Evolutionary conservation across 2,797 vertebrate species (phyloP), one percentile per base, ranked within the genome.

Genomic region (Meda fulgida): DNA sequence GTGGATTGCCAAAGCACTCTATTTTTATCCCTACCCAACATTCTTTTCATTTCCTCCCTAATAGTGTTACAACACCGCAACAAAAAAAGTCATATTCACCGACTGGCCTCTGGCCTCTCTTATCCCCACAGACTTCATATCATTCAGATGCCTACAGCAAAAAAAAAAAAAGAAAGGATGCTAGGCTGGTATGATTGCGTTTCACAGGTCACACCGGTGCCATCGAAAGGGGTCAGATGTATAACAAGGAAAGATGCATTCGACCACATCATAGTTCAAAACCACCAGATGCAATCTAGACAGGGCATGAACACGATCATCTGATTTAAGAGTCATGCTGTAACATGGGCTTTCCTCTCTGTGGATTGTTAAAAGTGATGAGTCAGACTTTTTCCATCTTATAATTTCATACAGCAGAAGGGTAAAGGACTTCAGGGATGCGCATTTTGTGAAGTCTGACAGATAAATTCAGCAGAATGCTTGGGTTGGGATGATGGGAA

Each of bases 11-110:
- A 90, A 91, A 90, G 88, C 48, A 18, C 90, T 93, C 94, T 94
- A 95, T 94, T 95, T 95, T 93, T 94, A 94, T 91, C 92, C 88
- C 80, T 89, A 80, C 92, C 38, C 38, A 77, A 48, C 90, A 89
- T 92, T 91, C 92, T 89, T 94, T 93, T 93, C 90, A 92, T 93
- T 92, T 91, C 87, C 51, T 67, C 66, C 38, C 89, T 92, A 91
- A 92, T 90, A 85, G 85, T 89, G 87, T 88, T 90, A 93, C 93
- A 93, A 89, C 78, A 91, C 89, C 78, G 84, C 85, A 86, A 85
- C 84, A 84, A 89, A 75, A 84, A 89, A 90, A 91, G 87, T 88
- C 87, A 85, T 85, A 84, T 84, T 46, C 69, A 29, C 58, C 48
- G 26, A 16, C 85, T 77, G 66, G 40, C 66, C 77, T 51, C 73